Base-by-base conservation (phyloP, 2,797 vertebrate species). In the Nothura maculosa region DNA sequence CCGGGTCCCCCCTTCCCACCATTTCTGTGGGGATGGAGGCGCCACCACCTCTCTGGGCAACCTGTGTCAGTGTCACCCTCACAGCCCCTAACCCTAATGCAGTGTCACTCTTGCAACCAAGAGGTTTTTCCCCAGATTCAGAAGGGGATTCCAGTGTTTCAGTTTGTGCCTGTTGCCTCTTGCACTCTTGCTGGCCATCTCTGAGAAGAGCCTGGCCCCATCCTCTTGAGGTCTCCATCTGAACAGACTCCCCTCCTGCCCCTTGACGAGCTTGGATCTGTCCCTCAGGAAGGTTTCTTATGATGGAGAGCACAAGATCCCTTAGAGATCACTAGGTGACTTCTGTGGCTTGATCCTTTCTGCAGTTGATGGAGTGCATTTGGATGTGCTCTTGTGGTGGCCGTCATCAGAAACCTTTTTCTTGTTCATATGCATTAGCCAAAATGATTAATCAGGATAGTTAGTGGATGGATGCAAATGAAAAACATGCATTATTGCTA, bases 401-500 rank as follows among this genome's bases (percentile, higher is more conserved):
- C n/a, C 48, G 55, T 63, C 10, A 10, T 34, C 6, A 50, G 38
- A 80, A 83, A 38, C 27, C 27, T 9, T 22, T 70, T 16, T 45
- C 10, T 50, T n/a, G 55, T 70, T 50, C 20, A 55, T 28, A 58
- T 0, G 30, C 6, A 16, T 60, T 55, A 81, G 43, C 28, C 54
- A 52, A 48, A 73, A 77, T 72, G 38, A 40, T 72, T 43, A 54
- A 54, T 15, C 15, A 24, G 34, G 27, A 21, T 42, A 21, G 21
- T 42, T 84, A 38, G 13, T 50, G 42, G 38, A 57, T 20, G 62
- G 38, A 16, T 18, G 22, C 18, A 72, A 62, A 72, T n/a, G 24
- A 34, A 61, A 69, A 61, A 5, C 0, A 1, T 9, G 8, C 47
- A 61, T 3, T 3, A 30, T 38, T 30, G 12, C 62, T 66, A 47